phyloP scores from a whole-genome alignment of 2,113 vertebrate species.

The Anguilla rostrata region DNA sequence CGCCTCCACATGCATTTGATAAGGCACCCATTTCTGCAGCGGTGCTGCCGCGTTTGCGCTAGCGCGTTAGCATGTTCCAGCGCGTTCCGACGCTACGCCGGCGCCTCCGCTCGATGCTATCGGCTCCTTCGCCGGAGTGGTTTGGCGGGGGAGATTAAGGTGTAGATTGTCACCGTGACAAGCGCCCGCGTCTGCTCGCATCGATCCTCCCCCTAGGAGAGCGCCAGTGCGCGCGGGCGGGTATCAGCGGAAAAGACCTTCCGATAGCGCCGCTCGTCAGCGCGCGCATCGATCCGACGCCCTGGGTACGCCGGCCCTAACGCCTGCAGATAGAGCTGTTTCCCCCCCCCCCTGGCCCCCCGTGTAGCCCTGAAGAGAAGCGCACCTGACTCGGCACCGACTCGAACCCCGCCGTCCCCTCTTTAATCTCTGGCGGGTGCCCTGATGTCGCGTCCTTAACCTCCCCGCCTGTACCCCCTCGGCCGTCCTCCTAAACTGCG shows the following conservation, averaged over 20 bases:
- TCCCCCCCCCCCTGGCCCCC: neutral
- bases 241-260: constrained; percentile 13
- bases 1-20: neutral
- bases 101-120: neutral
- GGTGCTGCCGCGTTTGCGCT: too few species aligned
- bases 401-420: neutral
- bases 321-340: neutral
- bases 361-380: neutral
- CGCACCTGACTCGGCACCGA: neutral
- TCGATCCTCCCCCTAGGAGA: neutral
- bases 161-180: constrained; percentile 18
- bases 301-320: neutral
- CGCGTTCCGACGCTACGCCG: neutral
- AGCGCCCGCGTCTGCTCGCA: neutral
- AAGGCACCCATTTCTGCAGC: neutral
- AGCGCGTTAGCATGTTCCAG: neutral
- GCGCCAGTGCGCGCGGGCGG: neutral
- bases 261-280: constrained; percentile 7
- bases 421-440: neutral
- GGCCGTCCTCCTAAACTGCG: neutral
- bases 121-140: neutral
- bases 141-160: constrained; percentile 9
- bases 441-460: neutral
- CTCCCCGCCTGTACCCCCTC: neutral
- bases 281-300: constrained; percentile 21